Evolutionary conservation across 2,888 invertebrate genomes (phyloP).

Genomic region (Aphelenchoides bicaudatus): DNA sequence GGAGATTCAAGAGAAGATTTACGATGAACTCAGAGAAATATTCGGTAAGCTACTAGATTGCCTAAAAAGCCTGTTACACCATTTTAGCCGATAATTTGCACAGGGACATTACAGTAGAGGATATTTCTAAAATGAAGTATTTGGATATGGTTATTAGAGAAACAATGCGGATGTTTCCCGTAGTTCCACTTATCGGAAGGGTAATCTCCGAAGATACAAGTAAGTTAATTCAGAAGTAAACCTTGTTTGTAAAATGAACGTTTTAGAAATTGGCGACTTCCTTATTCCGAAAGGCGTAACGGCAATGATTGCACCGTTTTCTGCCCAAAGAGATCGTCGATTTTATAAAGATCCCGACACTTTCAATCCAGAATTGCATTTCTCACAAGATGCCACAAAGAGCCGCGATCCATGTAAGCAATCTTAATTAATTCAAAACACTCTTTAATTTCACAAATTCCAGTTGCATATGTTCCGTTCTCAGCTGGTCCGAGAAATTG

Average conservation of each 20-base stretch:
- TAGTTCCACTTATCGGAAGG: conserved; percentile 41
- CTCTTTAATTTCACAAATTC: no score
- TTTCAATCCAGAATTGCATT: conserved; percentile 63
- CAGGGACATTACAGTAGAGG: conserved; percentile 34
- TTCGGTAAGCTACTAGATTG: conserved; percentile 35
- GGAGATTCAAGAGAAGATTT: conserved; percentile 61
- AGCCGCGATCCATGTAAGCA: conserved; percentile 49
- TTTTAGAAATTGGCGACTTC: conserved; percentile 33
- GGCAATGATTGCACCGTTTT: conserved; percentile 45
- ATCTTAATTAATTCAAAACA: no score
- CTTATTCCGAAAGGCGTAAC: conserved; percentile 58
- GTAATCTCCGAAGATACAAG: conserved; percentile 54
- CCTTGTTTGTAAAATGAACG: no score
- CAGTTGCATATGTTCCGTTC: conserved; percentile 53
- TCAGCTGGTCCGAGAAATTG: conserved; percentile 30
- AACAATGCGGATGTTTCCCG: conserved; percentile 37
- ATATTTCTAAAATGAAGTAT: conserved; percentile 43
- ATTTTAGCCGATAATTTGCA: conserved; percentile 27
- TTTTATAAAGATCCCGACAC: conserved; percentile 60
- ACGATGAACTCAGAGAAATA: conserved; percentile 44
- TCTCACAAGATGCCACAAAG: conserved; percentile 59
- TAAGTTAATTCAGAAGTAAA: no score
- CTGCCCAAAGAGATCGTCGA: conserved; percentile 59
- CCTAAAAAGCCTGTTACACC: not conserved
- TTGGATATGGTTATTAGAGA: conserved; percentile 40